Evolutionary conservation across 2,797 vertebrate genomes (phyloP), one percentile per base, ranked within the genome.

Genomic region (Sparus aurata): DNA sequence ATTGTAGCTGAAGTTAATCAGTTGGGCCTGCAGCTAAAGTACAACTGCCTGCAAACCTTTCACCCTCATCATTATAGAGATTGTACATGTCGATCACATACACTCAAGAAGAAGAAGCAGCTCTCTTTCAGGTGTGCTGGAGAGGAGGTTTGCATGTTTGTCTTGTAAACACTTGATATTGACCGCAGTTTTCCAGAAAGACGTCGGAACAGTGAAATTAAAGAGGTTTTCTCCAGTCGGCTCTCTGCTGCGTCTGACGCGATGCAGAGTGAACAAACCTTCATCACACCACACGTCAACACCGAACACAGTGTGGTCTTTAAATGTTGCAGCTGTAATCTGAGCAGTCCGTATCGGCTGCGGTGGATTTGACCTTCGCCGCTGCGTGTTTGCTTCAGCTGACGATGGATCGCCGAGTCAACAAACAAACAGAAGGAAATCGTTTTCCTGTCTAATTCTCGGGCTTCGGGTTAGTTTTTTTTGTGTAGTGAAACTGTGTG

Each of bases 321-420:
- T 45, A 27, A 27, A 27, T 4, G 27, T 3, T 27, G 27, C 30
- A 34, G 30, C 30, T 34, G 7, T 34, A 30, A 30, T 30, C 3
- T 30, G 30, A 30, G 30, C 3, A 3, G 30, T 30, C 3, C 30
- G 47, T 58, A 20, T 20, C 8, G 25, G 3, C 20, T 46, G 62
- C 54, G 0, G 20, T 1, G 34, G 41, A 0, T 3, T 17, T 60
- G 77, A 80, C 59, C 77, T 79, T 58, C 70, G 23, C 23, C 61
- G 70, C 41, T n/a, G 12, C 23, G 0, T 27, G 70, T 64, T 59
- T 73, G 50, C 25, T n/a, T 6, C 1, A 0, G 8, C 16, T 2
- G 3, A 49, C 27, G 13, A n/a, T n/a, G 58, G 41, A 55, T 55
- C 41, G 12, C 12, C 2, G 25, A 46, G 18, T 2, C 9, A 34